Conservation (phyloP, 2,113 vertebrate species). For the Paramisgurnus dabryanus region DNA sequence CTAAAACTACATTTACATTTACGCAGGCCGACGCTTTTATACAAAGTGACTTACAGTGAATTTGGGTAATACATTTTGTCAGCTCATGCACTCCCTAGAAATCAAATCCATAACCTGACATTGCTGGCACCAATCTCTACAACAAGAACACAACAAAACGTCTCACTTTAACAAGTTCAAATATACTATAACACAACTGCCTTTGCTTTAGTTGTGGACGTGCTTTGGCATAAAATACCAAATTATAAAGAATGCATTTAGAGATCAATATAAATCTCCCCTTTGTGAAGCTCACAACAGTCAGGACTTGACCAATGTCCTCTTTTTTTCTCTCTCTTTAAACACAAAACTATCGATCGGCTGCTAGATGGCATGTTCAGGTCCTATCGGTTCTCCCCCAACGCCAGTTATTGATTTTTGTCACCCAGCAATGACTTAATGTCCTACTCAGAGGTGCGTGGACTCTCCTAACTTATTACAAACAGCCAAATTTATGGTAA, state of each 20-base stretch:
- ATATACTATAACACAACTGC: neutral
- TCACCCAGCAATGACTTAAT: conserved; percentile 5
- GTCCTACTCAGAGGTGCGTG: conserved; percentile 6
- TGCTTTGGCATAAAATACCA: neutral
- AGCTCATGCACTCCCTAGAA: too few species aligned
- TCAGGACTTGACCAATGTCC: neutral
- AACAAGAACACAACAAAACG: neutral
- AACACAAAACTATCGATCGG: conserved; percentile 20
- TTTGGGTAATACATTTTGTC: too few species aligned
- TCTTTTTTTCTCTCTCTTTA: conserved; percentile 19
- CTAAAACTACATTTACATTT: too few species aligned
- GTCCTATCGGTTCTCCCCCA: conserved; percentile 9
- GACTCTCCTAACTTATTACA: neutral
- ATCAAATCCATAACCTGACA: too few species aligned
- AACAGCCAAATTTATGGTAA: neutral
- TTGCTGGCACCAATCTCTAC: too few species aligned
- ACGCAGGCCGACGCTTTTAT: too few species aligned
- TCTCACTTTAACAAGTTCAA: neutral
- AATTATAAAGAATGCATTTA: conserved; percentile 6
- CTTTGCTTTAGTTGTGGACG: neutral
- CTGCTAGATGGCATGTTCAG: neutral
- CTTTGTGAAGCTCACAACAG: conserved; percentile 32
- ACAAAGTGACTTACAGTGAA: too few species aligned
- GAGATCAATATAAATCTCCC: conserved; percentile 19
- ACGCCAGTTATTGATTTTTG: neutral